These are phyloP conservation scores for Xanthorhoe spadicearia DNA, from an alignment of 2,888 invertebrate genomes.

Conservation along the genomic window DNA sequence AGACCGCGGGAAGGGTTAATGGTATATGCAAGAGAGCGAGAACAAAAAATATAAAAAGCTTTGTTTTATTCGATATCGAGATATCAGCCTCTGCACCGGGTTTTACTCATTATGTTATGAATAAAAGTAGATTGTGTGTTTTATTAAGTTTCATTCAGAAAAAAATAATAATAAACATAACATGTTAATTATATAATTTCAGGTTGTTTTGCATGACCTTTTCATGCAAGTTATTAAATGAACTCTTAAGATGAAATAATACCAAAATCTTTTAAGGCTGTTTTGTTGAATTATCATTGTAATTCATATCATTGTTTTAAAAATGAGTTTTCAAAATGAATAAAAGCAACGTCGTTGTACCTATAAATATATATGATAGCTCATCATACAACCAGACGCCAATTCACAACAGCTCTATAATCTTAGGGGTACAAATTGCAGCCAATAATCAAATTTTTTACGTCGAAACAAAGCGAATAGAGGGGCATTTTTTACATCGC, in stretches of 20 bases:
- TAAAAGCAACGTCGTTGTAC: background rate
- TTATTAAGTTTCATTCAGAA: background rate
- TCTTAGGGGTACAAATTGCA: constrained; percentile 79
- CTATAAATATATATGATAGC: background rate
- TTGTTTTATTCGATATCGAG: constrained; percentile 51
- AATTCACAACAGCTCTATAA: constrained; percentile 53
- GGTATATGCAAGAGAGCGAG: constrained; percentile 62
- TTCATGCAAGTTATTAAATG: too few species aligned
- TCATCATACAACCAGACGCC: constrained; percentile 42
- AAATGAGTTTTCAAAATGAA: background rate
- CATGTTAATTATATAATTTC: too few species aligned
- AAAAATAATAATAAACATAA: too few species aligned
- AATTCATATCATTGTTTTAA: background rate
- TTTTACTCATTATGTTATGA: background rate
- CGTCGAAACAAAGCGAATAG: constrained; percentile 76
- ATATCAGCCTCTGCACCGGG: constrained; percentile 6
- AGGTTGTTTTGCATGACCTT: too few species aligned
- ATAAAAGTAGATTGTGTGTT: background rate
- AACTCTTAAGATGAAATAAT: too few species aligned
- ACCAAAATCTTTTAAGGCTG: too few species aligned
- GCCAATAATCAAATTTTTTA: constrained; percentile 79
- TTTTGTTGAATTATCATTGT: too few species aligned
- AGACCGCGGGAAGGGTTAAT: constrained; percentile 78
- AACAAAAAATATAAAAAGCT: constrained; percentile 71
- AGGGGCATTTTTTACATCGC: constrained; percentile 78